Evolutionary conservation across 2,113 vertebrate genomes (phyloP).

Genomic region (Leptobrachium ailaonicum): DNA sequence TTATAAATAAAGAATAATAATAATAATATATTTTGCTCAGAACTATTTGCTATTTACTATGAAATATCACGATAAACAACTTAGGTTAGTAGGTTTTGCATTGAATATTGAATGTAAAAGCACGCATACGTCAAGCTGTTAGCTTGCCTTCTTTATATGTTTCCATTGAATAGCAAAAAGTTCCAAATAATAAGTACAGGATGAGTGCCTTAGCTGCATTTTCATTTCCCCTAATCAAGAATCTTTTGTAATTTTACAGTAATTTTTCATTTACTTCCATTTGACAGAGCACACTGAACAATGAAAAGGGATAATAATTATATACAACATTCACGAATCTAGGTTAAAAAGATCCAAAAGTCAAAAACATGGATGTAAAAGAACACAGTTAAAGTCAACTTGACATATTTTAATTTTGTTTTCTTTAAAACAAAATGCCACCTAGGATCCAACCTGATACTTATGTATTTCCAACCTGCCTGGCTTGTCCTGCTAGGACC

Average conservation of each 20-base stretch:
- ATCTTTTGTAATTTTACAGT: conserved; percentile 34
- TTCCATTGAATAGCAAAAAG: conserved; percentile 38
- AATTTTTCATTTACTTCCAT: conserved; percentile 23
- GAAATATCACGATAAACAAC: conserved; percentile 20
- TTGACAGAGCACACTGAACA: conserved; percentile 26
- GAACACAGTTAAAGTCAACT: conserved; percentile 26
- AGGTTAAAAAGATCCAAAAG: conserved; percentile 18
- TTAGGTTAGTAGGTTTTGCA: conserved; percentile 23
- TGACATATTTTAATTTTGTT: conserved; percentile 29
- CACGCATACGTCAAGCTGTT: conserved; percentile 29
- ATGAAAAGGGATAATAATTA: conserved; percentile 19
- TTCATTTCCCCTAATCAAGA: conserved; percentile 27
- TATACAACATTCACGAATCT: conserved; percentile 16
- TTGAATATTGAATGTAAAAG: conserved; percentile 19
- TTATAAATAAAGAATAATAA: too few species aligned
- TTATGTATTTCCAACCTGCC: background rate
- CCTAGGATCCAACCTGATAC: conserved; percentile 5
- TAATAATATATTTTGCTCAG: too few species aligned
- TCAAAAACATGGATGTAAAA: conserved; percentile 23
- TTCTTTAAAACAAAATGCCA: conserved; percentile 11
- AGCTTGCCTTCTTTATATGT: conserved; percentile 17
- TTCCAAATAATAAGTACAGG: conserved; percentile 30
- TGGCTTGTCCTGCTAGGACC: too few species aligned
- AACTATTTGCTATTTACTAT: too few species aligned
- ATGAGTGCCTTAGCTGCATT: conserved; percentile 18